Base-by-base conservation (phyloP, 2,888 invertebrate species). In the Pachydiplax longipennis region DNA sequence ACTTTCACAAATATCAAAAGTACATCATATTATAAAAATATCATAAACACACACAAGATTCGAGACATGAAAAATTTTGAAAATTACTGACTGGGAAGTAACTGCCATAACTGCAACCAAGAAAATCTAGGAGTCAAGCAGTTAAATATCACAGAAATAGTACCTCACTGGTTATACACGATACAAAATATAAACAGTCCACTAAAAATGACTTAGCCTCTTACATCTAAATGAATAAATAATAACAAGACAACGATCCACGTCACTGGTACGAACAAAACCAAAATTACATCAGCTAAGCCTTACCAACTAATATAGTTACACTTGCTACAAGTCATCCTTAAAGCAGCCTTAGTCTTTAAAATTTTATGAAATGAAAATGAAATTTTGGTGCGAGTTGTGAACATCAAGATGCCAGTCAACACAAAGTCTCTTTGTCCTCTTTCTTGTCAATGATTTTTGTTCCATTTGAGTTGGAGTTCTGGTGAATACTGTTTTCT, bases 391-490 rank as follows among this genome's bases (percentile, higher is more conserved):
- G 61, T 65, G 12, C 4, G 12, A 48, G 48, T 13, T 13, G 13
- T 10, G 48, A 48, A 10, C 48, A 48, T 48, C 10, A 25, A 12
- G 25, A 65, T n/a, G 25, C 65, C 25, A 65, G 25, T 65, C n/a
- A 87, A 10, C 87, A 87, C 37, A 87, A 48, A 37, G 87, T 87
- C 61, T 87, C 87, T 87, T 87, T 87, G 35, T 87, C 87, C 35
- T 87, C 87, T 61, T 87, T n/a, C 25, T 65, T 87, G 12, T 87
- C 87, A 61, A 37, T 87, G 12, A 58, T 31, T 61, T 87, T 87
- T 1, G 58, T 31, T 8, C 87, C 61, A 61, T 15, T 22, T 22
- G 37, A 37, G 15, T 35, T 65, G 5, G n/a, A 37, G 15, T 58
- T 87, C 87, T 37, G 53, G 31, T 87, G 87, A 37, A 58, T 87